Conservation (phyloP, 2,888 invertebrate genomes). For the Ischnura elegans region DNA sequence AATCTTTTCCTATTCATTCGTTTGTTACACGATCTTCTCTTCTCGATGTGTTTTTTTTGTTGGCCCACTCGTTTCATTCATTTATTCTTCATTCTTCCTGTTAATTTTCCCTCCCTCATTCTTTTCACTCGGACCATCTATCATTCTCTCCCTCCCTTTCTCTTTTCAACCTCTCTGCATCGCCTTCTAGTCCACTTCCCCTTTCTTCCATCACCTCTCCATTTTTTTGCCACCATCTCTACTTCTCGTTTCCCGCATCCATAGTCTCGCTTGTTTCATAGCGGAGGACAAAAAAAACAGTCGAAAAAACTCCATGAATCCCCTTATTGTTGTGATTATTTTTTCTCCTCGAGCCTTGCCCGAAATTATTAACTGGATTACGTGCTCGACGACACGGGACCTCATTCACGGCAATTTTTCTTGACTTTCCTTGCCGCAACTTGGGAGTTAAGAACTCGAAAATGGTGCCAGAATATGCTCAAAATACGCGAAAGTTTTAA, state of each 20-base stretch:
- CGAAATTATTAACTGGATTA: no score
- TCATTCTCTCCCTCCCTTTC: constrained; percentile 3
- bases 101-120: background rate
- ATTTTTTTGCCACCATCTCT: background rate
- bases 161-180: background rate
- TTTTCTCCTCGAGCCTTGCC: no score
- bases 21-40: background rate
- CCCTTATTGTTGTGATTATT: no score
- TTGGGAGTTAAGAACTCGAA: no score
- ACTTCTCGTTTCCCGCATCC: background rate
- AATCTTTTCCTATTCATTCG: background rate
- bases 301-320: no score
- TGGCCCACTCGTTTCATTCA: background rate
- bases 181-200: background rate
- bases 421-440: no score
- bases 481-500: no score
- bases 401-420: no score
- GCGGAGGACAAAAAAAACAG: background rate
- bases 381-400: no score
- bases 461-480: no score
- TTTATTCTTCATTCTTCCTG: background rate
- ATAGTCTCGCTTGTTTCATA: background rate
- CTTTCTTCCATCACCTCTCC: background rate
- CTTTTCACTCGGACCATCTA: background rate
- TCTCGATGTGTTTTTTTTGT: background rate